Base-by-base conservation (phyloP, 2,113 vertebrate species). In the Zapus hudsonius region DNA sequence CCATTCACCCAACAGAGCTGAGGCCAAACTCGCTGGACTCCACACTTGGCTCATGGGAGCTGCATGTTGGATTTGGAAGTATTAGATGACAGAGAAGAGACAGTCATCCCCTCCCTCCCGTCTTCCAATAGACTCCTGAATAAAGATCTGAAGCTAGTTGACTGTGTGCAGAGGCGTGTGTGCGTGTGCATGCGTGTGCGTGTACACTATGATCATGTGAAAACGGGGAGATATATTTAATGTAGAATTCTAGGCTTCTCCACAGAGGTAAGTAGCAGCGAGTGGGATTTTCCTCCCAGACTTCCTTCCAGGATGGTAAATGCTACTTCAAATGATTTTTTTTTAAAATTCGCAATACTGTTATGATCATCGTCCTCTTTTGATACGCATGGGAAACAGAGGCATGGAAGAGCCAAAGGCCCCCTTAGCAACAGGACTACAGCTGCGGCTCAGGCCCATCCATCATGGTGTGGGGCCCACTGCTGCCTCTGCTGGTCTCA, bases 401-500 rank as follows among this genome's bases (percentile, higher is more conserved):
- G 87, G 47, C 20, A 20, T 0, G 1, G 72, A 15, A 66, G 40
- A 9, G n/a, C 59, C 59, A 61, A 38, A 13, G 20, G 76, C 13
- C 7, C 22, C 47, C 47, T 72, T 20, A 72, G 16, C 64, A 57
- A 40, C n/a, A 70, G 16, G 66, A 40, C 47, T 84, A 2, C 5
- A 29, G 82, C 15, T 40, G 33, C 29, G 22, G 22, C n/a, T 44
- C 44, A 57, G 66, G 11, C 13, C 66, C 9, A n/a, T n/a, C n/a
- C n/a, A n/a, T 52, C 52, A 52, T 15, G 52, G 16, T 13, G 52
- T 15, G 12, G 52, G 52, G 6, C 59, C 23, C 13, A 6, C 40
- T 0, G 4, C 40, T 7, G 42, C 44, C 63, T 38, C 63, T 5
- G 33, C 55, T 2, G 7, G 36, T 3, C 23, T 1, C 25, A 31